Conservation (phyloP, 2,797 vertebrate species). For the Amniataba percoides region DNA sequence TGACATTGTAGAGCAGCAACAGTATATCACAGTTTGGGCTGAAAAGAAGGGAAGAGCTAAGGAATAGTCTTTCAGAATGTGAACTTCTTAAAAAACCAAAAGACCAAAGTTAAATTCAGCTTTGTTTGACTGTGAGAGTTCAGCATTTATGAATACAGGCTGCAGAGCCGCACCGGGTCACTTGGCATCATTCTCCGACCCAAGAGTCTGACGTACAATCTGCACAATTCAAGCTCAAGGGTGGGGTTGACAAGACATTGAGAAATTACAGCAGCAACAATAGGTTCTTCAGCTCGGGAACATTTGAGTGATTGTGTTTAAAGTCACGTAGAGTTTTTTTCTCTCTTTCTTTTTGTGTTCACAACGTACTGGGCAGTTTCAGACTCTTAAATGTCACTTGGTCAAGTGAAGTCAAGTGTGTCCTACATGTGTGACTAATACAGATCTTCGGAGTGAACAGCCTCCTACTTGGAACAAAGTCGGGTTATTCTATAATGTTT, state of each 20-base stretch:
- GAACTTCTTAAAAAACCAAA: neutral
- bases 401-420: neutral
- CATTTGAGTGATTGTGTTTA: slow-evolving; percentile 13
- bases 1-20: neutral
- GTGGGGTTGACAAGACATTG: slow-evolving; percentile 49
- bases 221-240: slow-evolving; percentile 44
- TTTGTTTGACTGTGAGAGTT: slow-evolving; percentile 12
- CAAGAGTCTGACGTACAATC: slow-evolving; percentile 51
- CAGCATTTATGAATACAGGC: slow-evolving; percentile 16
- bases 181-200: slow-evolving; percentile 36
- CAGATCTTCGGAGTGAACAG: neutral
- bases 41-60: neutral
- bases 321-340: neutral
- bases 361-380: neutral
- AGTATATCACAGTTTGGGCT: neutral
- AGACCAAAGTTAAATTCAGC: neutral
- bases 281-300: slow-evolving; percentile 11
- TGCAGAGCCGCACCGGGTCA: slow-evolving; percentile 27
- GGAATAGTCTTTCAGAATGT: neutral
- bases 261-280: slow-evolving; percentile 43
- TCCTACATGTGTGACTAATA: neutral
- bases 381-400: neutral
- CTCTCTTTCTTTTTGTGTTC: neutral
- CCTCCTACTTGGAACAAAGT: neutral
- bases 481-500: neutral